phyloP scores from a whole-genome alignment of 2,113 vertebrate genomes.

The Stigmatopora nigra region DNA sequence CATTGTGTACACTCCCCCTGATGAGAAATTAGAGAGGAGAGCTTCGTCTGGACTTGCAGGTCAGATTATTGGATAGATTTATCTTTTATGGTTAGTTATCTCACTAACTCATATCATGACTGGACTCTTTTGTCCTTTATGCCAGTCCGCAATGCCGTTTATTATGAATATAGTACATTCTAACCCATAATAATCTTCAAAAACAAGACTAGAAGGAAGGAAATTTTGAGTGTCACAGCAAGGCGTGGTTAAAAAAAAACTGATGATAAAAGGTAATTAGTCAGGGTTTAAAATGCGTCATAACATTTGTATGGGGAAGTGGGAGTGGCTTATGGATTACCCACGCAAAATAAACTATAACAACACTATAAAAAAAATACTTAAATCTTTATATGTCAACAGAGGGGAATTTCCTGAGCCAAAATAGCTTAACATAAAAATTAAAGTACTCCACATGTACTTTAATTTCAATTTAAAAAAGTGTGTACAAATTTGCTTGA shows the following conservation, averaged over 20 bases:
- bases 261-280: conserved; percentile 31
- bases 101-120: conserved; percentile 22
- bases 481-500: too few relatives aligned
- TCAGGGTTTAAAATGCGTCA: neutral
- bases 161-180: neutral
- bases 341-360: neutral
- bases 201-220: conserved; percentile 13
- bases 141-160: neutral
- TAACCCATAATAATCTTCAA: neutral
- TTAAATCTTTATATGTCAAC: neutral
- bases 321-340: neutral
- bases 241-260: conserved; percentile 12
- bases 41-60: conserved; percentile 29
- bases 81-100: conserved; percentile 39
- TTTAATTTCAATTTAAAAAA: too few relatives aligned
- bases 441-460: neutral
- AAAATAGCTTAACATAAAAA: neutral
- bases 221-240: conserved; percentile 11
- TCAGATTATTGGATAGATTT: conserved; percentile 32
- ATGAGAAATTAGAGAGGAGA: conserved; percentile 28
- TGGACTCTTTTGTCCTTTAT: conserved; percentile 19
- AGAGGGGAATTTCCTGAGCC: neutral
- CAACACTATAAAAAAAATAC: conserved; percentile 4
- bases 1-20: conserved; percentile 26
- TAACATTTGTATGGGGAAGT: neutral